These are phyloP conservation scores for Drosophila helvetica DNA, from an alignment of 2,888 invertebrate species.

Conservation along the genomic window DNA sequence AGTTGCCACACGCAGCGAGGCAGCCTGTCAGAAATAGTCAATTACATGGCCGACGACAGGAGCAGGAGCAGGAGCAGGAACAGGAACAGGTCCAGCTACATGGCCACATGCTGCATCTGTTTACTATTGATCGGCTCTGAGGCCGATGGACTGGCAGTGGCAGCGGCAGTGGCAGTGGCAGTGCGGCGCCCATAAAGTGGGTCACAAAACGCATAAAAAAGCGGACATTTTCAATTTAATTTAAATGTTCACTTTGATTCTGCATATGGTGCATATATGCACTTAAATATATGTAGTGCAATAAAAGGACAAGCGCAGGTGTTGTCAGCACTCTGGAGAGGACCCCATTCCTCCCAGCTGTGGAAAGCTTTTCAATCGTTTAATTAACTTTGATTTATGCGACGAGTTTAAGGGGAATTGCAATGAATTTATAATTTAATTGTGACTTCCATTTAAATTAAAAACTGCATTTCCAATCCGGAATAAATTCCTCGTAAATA, in stretches of 20 bases:
- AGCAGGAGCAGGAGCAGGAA: not conserved
- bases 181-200: not conserved
- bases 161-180: not conserved
- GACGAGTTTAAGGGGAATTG: not conserved
- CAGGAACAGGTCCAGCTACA: not conserved
- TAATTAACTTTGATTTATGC: not conserved
- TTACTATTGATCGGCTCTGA: slow-evolving; percentile 30
- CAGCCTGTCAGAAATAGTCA: slow-evolving; percentile 46
- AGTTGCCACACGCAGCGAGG: slow-evolving; percentile 22
- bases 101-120: slow-evolving; percentile 30
- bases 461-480: not conserved
- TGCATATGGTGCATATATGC: not conserved
- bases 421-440: not conserved
- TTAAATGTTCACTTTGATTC: slow-evolving; percentile 1
- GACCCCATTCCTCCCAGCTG: not conserved
- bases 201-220: slow-evolving; percentile 3
- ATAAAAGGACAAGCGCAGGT: not conserved
- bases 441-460: not conserved
- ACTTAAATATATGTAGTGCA: too few relatives aligned
- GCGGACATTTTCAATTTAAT: not conserved
- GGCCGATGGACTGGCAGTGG: slow-evolving; percentile 3
- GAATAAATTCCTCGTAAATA: not conserved
- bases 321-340: not conserved
- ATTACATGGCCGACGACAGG: slow-evolving; percentile 38
- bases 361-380: not conserved